Evolutionary conservation across 2,888 invertebrate species (phyloP), one percentile per base, ranked within the genome.

Genomic region (Criorhina ranunculi): DNA sequence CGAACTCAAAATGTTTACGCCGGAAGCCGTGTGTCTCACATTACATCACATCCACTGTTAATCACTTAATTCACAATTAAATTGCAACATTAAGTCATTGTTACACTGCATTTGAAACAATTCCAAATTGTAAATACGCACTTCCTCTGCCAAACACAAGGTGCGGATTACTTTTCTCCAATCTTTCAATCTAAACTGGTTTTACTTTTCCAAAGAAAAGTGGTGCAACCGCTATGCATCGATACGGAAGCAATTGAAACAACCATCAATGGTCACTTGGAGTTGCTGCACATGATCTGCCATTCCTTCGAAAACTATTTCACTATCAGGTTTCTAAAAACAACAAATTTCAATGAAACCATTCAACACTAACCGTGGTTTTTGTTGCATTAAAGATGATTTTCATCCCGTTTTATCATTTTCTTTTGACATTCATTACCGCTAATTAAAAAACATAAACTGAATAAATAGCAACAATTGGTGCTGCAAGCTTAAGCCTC

Each of bases 361-460:
- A 57, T 55, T 24, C 64, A 72, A 55, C 8, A 19, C 19, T 19
- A 12, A 15, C n/a, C 29, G 9, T 31, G 31, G 33, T 12, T 72
- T 49, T 24, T 44, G 0, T 67, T 40, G 11, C 29, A 44, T 53
- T 69, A 5, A 9, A 42, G 4, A 40, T 15, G 59, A 24, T 33
- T 44, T 51, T 8, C 53, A 8, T 55, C 8, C 12, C 4, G 3
- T 42, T 60, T 40, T 46, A 8, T 12, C 17, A 17, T 19, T 19
- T 4, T 53, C 60, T 62, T 46, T 59, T 57, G 29, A 69, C 49
- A 35, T 55, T 70, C 76, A 81, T 66, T 59, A 60, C 70, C 29
- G 42, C 40, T 64, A 81, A 81, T 81, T 81, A 81, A 81, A 79
- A 57, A 64, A 42, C 57, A 81, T 70, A 75, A 75, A 37, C 67